These are phyloP conservation scores for Mesochorus sp. DNA, from an alignment of 2,888 invertebrate genomes.

Conservation along the genomic window DNA sequence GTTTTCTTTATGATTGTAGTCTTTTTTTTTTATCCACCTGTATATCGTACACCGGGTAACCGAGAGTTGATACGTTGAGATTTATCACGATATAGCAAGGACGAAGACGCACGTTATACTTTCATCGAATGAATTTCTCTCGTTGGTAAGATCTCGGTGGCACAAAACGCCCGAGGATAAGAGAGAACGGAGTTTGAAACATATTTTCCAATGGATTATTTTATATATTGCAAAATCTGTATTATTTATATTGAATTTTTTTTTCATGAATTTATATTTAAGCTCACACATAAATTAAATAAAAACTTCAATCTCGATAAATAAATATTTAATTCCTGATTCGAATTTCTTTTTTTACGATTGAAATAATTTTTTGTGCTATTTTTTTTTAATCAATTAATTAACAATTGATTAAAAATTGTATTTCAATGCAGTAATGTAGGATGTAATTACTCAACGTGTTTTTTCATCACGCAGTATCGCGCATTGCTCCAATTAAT, in stretches of 20 bases:
- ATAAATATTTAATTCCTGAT: no score
- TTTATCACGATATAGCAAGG: not conserved
- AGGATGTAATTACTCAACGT: constrained; percentile 19
- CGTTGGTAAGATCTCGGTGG: not conserved
- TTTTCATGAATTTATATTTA: no score
- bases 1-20: constrained; percentile 41
- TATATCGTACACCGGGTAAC: not conserved
- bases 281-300: no score
- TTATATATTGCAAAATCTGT: no score
- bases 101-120: constrained; percentile 3
- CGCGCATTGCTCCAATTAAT: constrained; percentile 22
- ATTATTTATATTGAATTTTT: no score
- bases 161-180: no score
- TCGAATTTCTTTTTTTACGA: no score
- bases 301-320: no score
- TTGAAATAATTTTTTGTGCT: no score
- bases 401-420: not conserved
- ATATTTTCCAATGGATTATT: no score
- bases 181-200: no score
- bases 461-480: constrained; percentile 10
- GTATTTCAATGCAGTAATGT: not conserved
- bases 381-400: no score
- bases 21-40: constrained; percentile 19
- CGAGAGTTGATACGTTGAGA: not conserved
- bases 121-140: not conserved